phyloP scores from a whole-genome alignment of 2,797 vertebrate genomes.

The Sebastolobus altivelis region DNA sequence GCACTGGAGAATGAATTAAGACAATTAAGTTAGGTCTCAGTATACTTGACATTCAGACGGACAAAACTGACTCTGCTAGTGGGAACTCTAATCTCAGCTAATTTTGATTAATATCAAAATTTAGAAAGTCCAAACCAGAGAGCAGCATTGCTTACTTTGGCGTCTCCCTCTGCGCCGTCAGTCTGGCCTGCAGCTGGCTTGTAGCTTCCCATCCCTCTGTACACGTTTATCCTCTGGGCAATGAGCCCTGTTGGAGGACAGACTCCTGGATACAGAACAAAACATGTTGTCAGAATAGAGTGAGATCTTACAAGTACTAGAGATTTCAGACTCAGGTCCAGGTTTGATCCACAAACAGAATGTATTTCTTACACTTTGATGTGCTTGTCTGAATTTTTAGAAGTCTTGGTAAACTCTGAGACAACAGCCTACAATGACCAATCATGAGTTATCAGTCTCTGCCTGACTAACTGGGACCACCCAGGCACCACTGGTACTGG shows the following conservation, averaged over 20 bases:
- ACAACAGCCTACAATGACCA: not conserved
- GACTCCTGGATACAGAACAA: constrained; percentile 47
- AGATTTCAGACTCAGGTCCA: not conserved
- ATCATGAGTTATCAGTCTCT: not conserved
- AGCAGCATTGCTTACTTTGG: constrained; percentile 84
- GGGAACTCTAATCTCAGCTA: constrained; percentile 5
- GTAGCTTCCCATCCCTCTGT: constrained; percentile 86
- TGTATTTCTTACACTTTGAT: not conserved
- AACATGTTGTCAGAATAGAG: constrained; percentile 41
- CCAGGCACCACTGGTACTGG: not conserved
- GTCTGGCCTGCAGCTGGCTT: constrained; percentile 75
- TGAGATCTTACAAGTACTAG: constrained; percentile 15
- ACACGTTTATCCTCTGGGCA: constrained; percentile 92
- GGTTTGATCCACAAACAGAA: constrained; percentile 12
- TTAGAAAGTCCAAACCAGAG: not conserved
- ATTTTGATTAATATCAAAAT: constrained; percentile 22
- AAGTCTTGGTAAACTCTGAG: not conserved
- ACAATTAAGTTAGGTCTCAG: constrained; percentile 10
- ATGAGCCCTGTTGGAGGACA: constrained; percentile 87
- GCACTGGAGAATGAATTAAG: constrained; percentile 5
- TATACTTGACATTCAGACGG: constrained; percentile 2
- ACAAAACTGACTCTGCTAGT: not conserved
- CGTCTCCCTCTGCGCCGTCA: constrained; percentile 68
- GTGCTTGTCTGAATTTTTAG: not conserved
- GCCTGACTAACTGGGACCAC: not conserved